Conservation (phyloP, 2,888 invertebrate genomes). For the Nebria brevicollis region DNA sequence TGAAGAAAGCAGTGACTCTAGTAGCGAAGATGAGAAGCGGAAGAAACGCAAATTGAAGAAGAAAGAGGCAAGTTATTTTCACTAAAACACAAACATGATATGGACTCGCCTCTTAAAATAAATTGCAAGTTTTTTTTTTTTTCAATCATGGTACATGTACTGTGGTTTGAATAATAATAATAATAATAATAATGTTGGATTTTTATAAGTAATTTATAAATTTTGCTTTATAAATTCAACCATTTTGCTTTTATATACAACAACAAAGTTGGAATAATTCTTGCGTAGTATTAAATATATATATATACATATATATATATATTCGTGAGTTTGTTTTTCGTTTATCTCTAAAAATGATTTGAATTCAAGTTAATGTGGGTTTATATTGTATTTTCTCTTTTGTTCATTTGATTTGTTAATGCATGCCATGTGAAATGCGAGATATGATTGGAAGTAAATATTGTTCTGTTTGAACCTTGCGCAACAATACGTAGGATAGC, state of each 20-base stretch:
- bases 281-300: background rate
- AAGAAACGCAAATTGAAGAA: constrained; percentile 64
- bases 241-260: background rate
- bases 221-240: background rate
- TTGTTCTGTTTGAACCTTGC: constrained; percentile 79
- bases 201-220: background rate
- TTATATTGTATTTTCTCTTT: constrained; percentile 13
- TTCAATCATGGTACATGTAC: too few species aligned
- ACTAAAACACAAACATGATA: constrained; percentile 4
- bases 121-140: background rate
- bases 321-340: background rate
- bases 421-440: constrained; percentile 32
- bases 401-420: constrained; percentile 7
- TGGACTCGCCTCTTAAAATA: background rate
- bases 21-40: constrained; percentile 63
- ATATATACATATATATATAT: background rate
- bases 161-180: too few species aligned
- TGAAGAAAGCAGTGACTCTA: constrained; percentile 57
- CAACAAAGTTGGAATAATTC: background rate
- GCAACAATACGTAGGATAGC: constrained; percentile 79
- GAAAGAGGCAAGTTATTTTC: constrained; percentile 61
- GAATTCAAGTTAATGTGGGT: constrained; percentile 47
- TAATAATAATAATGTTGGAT: too few species aligned
- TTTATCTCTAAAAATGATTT: background rate
- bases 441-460: constrained; percentile 67